phyloP scores from a whole-genome alignment of 2,113 vertebrate genomes.

The Poeciliopsis turrubarensis region DNA sequence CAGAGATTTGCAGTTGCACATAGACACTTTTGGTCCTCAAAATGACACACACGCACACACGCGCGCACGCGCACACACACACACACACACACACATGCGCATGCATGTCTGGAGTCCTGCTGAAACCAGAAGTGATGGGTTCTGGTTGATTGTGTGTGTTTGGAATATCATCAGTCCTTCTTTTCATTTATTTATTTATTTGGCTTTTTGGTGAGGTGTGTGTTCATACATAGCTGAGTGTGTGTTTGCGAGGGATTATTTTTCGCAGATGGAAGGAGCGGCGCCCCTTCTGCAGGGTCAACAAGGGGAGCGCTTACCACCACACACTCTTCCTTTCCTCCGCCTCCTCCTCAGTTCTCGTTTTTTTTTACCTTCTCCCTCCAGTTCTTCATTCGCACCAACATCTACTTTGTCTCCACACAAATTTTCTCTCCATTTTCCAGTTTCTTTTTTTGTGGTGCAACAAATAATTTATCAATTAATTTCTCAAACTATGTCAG shows the following conservation, averaged over 20 bases:
- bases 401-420: constrained; percentile 25
- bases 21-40: constrained; percentile 54
- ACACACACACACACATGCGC: constrained; percentile 33
- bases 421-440: not conserved
- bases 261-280: constrained; percentile 66
- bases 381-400: constrained; percentile 32
- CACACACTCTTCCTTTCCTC: constrained; percentile 57
- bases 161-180: constrained; percentile 68
- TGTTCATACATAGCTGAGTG: constrained; percentile 14
- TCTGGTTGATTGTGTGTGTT: constrained; percentile 52
- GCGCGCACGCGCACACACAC: too few relatives aligned
- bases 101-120: constrained; percentile 26
- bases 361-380: constrained; percentile 26
- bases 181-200: not conserved
- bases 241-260: constrained; percentile 57
- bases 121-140: constrained; percentile 54
- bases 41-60: constrained; percentile 41
- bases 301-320: constrained; percentile 62
- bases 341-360: constrained; percentile 7
- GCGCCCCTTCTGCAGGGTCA: constrained; percentile 62
- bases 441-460: not conserved
- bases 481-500: too few relatives aligned
- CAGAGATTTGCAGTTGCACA: not conserved
- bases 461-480: too few relatives aligned
- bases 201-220: constrained; percentile 52